Percentiles rank a stretch among this genome's conserved stretches.
Conservation (phyloP, 2,113 vertebrate genomes). For the Upupa epops region DNA sequence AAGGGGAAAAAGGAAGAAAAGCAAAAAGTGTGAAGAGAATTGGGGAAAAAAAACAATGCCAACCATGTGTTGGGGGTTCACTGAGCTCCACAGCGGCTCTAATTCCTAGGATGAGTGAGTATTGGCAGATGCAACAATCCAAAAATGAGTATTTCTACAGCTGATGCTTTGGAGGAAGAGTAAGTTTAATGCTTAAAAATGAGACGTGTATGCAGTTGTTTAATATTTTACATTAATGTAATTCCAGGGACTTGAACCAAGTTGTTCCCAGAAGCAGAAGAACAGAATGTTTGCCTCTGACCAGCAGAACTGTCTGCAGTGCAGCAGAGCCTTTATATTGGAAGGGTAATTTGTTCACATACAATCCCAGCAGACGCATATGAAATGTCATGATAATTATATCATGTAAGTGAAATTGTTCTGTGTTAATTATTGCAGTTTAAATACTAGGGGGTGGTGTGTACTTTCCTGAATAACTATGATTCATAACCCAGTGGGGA, state of each 20-base stretch:
- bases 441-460: background rate
- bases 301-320: background rate
- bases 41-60: fast-evolving
- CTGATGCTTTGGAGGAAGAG: background rate
- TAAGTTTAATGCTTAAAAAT: background rate
- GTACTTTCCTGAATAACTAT: slow-evolving; percentile 5
- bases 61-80: background rate
- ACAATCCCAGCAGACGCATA: background rate
- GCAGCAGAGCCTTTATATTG: slow-evolving; percentile 31
- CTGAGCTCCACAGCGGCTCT: background rate
- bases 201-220: background rate
- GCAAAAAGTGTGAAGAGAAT: background rate
- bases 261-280: background rate
- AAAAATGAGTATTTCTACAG: background rate
- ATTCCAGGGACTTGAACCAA: background rate
- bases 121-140: background rate
- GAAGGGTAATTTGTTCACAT: background rate
- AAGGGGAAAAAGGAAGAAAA: background rate
- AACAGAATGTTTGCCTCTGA: background rate
- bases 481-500: fast-evolving
- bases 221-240: background rate
- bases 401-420: background rate
- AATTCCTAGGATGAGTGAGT: background rate
- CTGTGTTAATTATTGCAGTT: background rate
- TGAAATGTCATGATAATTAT: background rate